Base-by-base conservation (phyloP, 2,888 invertebrate genomes). In the Odontothrips loti region DNA sequence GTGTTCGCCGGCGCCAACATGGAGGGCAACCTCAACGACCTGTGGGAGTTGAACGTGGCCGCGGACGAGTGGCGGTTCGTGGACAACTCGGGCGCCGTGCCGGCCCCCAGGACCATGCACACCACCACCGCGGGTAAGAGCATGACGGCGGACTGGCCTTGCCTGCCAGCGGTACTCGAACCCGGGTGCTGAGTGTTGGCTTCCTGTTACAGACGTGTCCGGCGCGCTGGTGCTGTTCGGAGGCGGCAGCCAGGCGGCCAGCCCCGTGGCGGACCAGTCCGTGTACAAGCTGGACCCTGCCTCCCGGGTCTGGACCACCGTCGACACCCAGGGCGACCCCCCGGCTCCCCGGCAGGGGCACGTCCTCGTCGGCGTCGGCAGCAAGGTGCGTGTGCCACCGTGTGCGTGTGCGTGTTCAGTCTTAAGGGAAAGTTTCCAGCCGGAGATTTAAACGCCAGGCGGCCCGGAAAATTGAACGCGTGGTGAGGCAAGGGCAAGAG, bases 1-100 rank as follows among this genome's bases (percentile, higher is more conserved):
- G 80, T 82, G 29, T 82, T 82, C 80, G 82, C 80, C 12, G 82
- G 82, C 10, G 82, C 82, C 17, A 51, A 82, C 58, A 82, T 81
- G 80, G 78, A 79, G 11, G 82, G 80, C 17, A 82, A 82, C 47
- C 81, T 81, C 75, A 81, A 81, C 79, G 82, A 82, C 79, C 78
- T 82, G 11, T 82, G 82, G 82, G 82, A 81, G 79, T 34, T 82
- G 29, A 47, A 80, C 34, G 9, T 81, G n/a, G 79, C 80, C 12
- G 51, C 10, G 4, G 51, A 80, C 80, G 78, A 82, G 79, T 82
- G 82, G 82, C 15, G 48, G 34, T 17, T n/a, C n/a, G 17, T 82
- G 17, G 20, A 47, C n/a, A 79, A 81, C 78, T 47, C 29, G 43
- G 82, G 82, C 12, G 68, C 58, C 29, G 68, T 81, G 12, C 82